Base-by-base conservation (phyloP, 2,888 invertebrate species). In the Altica lythri region DNA sequence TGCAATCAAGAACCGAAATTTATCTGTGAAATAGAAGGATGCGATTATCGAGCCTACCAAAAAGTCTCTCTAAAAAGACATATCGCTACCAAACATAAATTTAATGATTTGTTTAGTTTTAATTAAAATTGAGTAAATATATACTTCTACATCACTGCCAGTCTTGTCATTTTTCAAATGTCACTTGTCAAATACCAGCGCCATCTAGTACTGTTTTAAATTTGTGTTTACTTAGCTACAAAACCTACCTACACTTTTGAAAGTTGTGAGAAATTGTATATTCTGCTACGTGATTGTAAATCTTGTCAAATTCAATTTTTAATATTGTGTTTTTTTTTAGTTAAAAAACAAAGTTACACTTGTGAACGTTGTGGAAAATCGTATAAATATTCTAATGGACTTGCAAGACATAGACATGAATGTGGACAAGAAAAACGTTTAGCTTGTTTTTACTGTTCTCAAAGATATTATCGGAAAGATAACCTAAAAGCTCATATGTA, bases 1-100 rank as follows among this genome's bases (percentile, higher is more conserved):
- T 65, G 65, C 22, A 55, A 62, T 25, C 89, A 88, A 71, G 84
- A 87, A 58, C 89, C 89, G 0, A 80, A 85, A 52, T 89, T 88
- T 77, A 85, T 86, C 57, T 89, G 89, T 69, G 10, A 30, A 2
- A 25, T 50, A 14, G 22, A 40, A 13, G 53, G 53, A 10, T 60
- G 60, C 34, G 17, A 17, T 1, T 55, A 57, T 17, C 52, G 34
- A 25, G 45, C 57, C 1, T 54, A 43, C 14, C 58, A 58, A 38
- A 58, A 58, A 46, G 49, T 54, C 8, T 45, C 35, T 13, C 44
- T 59, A 4, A 42, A 51, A 27, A 45, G 59, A 17, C 58, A 58
- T 13, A 25, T 44, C n/a, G 17, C 38, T 2, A 10, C 45, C n/a
- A 56, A 43, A 52, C 48, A 48, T 18, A 32, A 18, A 22, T 22